phyloP scores from a whole-genome alignment of 2,113 vertebrate genomes.

The Ceuthmochares aereus region DNA sequence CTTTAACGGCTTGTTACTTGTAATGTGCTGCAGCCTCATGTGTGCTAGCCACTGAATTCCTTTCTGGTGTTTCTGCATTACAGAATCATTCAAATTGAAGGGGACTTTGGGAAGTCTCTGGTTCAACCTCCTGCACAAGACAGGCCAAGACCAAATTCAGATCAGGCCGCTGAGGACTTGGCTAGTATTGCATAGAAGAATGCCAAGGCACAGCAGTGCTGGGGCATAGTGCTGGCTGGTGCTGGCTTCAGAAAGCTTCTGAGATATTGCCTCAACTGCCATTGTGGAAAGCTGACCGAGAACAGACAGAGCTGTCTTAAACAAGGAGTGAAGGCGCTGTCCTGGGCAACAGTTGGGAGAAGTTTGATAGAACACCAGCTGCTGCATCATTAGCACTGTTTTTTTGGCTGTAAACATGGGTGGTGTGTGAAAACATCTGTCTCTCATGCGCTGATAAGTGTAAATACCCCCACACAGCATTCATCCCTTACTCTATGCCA shows the following conservation, averaged over 20 bases:
- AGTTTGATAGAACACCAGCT: rapidly evolving
- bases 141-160: background rate
- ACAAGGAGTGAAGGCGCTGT: background rate
- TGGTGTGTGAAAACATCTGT: background rate
- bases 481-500: rapidly evolving
- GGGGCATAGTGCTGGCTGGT: background rate
- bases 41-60: background rate
- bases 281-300: background rate
- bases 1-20: background rate
- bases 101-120: background rate
- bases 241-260: background rate
- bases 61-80: background rate
- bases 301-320: background rate
- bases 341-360: background rate
- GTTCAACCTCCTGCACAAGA: background rate
- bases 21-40: background rate
- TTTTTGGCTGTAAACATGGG: background rate
- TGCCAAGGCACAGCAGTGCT: background rate
- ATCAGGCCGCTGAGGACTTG: background rate
- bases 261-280: background rate
- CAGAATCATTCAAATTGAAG: background rate
- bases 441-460: rapidly evolving
- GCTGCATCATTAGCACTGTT: background rate
- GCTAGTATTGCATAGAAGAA: background rate
- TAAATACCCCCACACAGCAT: rapidly evolving